Base-by-base conservation (phyloP, 2,888 invertebrate genomes). In the Formica aserva region DNA sequence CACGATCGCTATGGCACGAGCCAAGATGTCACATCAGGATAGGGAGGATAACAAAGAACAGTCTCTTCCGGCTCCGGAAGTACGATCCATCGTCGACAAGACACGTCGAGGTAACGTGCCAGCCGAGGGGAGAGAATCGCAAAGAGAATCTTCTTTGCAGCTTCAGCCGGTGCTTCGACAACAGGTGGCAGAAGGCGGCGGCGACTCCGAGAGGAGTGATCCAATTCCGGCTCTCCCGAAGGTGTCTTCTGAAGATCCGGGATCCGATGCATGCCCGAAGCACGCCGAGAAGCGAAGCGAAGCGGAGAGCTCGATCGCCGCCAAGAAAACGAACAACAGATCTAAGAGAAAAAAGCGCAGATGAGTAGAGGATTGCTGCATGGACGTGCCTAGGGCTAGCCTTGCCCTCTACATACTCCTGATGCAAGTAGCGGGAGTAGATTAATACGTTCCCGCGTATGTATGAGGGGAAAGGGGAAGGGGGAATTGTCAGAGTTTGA, bases 351-450 rank as follows among this genome's bases (percentile, higher is more conserved):
- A 94, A 92, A 94, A 93, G 89, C 94, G 94, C 84, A 94, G 94
- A 94, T 94, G 94, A 94, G 94, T 94, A 92, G 94, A 94, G 94
- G 94, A 94, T 90, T 94, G 94, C 91, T 94, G 94, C 78, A 93
- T 94, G 92, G 94, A 94, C 92, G 94, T 94, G 91, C 94, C 93
- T 88, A 92, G 93, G 90, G 94, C 94, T 87, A 93, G 94, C 90
- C 94, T 94, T 91, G 94, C 93, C 89, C 94, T 94, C 82, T 94
- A 94, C 83, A 93, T 94, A 90, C 92, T 94, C 60, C 89, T 94
- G 60, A 94, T 94, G 94, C 94, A 94, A 89, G 94, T 94, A 52
- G 85, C 94, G 26, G 94, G 94, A 66, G 94, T 92, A 63, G 94
- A 94, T 92, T 94, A 94, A 92, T 48, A 48, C 88, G 80, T 72